Evolutionary conservation across 2,888 invertebrate species (phyloP).

Genomic region (Drosophila bunnanda): DNA sequence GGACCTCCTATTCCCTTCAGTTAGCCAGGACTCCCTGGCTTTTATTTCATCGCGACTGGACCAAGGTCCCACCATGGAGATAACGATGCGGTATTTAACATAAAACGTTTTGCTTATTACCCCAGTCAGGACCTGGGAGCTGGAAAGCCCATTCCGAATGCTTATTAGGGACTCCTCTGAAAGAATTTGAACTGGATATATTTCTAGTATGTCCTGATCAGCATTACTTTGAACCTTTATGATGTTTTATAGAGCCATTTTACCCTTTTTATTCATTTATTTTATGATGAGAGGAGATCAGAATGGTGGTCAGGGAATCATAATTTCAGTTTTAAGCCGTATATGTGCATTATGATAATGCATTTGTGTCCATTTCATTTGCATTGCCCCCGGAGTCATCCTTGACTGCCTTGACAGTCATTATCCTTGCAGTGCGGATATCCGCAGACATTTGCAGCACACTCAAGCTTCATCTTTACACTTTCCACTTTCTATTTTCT

Average conservation of each 20-base stretch:
- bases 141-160: not conserved
- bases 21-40: not conserved
- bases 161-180: slow-evolving; percentile 1
- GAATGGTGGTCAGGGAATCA: not conserved
- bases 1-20: not conserved
- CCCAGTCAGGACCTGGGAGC: slow-evolving; percentile 5
- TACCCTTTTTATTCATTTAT: not conserved
- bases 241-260: not conserved
- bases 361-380: slow-evolving; percentile 5
- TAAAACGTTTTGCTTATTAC: slow-evolving; percentile 57
- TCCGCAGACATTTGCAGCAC: slow-evolving; percentile 28
- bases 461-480: slow-evolving; percentile 35
- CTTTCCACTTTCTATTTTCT: slow-evolving; percentile 27
- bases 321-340: slow-evolving; percentile 1
- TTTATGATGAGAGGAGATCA: not conserved
- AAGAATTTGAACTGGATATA: not conserved
- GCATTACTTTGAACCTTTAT: not conserved
- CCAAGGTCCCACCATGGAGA: slow-evolving; percentile 22
- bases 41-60: not conserved
- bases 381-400: not conserved
- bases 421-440: slow-evolving; percentile 18
- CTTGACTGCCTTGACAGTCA: slow-evolving; percentile 2
- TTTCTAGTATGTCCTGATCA: not conserved
- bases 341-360: slow-evolving; percentile 12
- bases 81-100: slow-evolving; percentile 65